Evolutionary conservation across 2,888 invertebrate species (phyloP), one percentile per base, ranked within the genome.

Genomic region (Temnothorax unifasciatus): DNA sequence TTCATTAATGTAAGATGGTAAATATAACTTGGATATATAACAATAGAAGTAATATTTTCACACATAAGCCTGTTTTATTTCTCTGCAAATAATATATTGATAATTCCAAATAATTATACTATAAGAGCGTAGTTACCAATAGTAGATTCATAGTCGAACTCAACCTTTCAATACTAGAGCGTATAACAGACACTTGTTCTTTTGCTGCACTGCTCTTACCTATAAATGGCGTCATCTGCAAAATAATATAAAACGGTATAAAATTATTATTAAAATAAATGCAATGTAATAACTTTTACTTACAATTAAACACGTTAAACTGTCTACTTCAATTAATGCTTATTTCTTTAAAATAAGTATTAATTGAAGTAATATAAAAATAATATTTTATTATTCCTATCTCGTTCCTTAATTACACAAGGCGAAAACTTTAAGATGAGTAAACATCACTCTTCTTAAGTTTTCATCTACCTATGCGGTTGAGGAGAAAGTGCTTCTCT

Each of bases 71-170:
- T 47, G n/a, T 44, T 47, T 5, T 41, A n/a, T 41, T 63, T 68
- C 15, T 68, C 8, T 69, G 5, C 11, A 44, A 57, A 61, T 59
- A 61, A 57, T 34, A 21, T 2, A 13, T 15, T 21, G 1, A 18
- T 0, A n/a, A 21, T 44, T 57, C 50, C 13, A 1, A 44, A n/a
- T 47, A 57, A 34, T 34, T 34, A 13, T 21, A 25, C 54, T 68
- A 61, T 2, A 11, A 83, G 15, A 50, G 84, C 87, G 71, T 76
- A 90, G 92, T 86, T 91, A 95, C 94, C 92, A 95, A 85, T 88
- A 94, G 89, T 64, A 90, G 85, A 90, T 93, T 93, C 13, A 92
- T 91, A 21, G 92, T 92, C 0, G 91, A 90, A 81, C 91, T 93
- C 29, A 94, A 90, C 88, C 92, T 93, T 44, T 90, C 88, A 82